phyloP scores from a whole-genome alignment of 30 jellyfish, hydroid and myxozoan genomes.

The Aurelia coerulea region DNA sequence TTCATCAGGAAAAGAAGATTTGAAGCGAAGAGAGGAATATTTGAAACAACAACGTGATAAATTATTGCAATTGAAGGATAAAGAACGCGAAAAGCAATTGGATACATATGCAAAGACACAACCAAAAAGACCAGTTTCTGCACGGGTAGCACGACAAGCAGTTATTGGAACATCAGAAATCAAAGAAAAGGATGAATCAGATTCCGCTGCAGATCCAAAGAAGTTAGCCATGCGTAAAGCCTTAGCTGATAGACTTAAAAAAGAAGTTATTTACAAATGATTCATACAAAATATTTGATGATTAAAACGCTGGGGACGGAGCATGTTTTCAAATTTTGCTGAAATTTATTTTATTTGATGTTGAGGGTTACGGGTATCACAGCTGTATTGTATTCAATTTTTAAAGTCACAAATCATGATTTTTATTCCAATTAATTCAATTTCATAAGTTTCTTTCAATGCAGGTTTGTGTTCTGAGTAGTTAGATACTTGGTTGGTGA shows the following conservation, averaged over 20 bases:
- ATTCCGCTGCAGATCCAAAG: constrained; percentile 52
- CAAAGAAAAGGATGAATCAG: background rate
- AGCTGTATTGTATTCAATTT: too few species aligned
- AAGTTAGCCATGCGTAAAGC: constrained; percentile 87
- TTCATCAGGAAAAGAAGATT: constrained; percentile 60
- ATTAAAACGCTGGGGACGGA: too few species aligned
- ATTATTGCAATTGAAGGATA: constrained; percentile 74
- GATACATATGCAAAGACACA: constrained; percentile 60
- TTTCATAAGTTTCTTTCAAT: too few species aligned
- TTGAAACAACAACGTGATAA: constrained; percentile 92
- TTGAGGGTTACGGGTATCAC: too few species aligned
- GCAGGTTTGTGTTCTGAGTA: too few species aligned
- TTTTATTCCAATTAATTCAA: too few species aligned
- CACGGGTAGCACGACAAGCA: constrained; percentile 87
- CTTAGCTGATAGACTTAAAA: constrained; percentile 85
- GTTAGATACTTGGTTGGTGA: too few species aligned
- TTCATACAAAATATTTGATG: background rate
- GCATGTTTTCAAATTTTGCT: too few species aligned
- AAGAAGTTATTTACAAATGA: constrained; percentile 83
- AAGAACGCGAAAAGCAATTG: constrained; percentile 88
- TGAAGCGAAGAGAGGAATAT: constrained; percentile 77
- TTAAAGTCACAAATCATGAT: too few species aligned
- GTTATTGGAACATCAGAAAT: constrained; percentile 37
- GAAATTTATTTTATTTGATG: too few species aligned
- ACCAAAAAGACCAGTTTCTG: constrained; percentile 86